Evolutionary conservation across 2,797 vertebrate species (phyloP).

Genomic region (Masticophis lateralis): DNA sequence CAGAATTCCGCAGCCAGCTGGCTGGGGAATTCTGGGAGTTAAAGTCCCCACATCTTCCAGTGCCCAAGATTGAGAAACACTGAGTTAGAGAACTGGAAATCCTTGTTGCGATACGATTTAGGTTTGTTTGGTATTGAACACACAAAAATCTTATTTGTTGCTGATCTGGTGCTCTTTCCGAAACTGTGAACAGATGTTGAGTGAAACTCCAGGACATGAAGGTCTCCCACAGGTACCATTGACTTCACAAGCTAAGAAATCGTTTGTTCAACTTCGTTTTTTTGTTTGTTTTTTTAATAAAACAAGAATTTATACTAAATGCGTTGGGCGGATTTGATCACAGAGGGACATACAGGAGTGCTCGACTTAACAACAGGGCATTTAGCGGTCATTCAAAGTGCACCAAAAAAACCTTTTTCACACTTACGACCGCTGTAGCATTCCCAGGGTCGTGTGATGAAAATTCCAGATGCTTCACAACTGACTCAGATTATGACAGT

Average conservation of each 20-base stretch:
- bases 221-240: too few relatives aligned
- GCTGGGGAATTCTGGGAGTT: too few relatives aligned
- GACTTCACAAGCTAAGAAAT: background rate
- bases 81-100: background rate
- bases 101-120: background rate
- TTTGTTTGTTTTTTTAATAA: background rate
- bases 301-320: background rate
- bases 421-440: background rate
- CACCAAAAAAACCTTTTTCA: background rate
- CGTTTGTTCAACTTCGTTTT: background rate
- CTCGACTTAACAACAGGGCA: background rate
- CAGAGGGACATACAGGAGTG: background rate
- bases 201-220: background rate
- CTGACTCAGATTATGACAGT: background rate
- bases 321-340: background rate
- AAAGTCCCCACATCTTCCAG: too few relatives aligned
- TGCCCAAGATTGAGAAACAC: too few relatives aligned
- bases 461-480: background rate
- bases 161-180: background rate
- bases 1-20: background rate
- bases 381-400: background rate
- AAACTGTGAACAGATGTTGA: too few relatives aligned
- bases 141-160: too few relatives aligned
- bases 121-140: background rate
- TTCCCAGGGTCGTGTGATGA: background rate